Conservation (phyloP, 2,113 vertebrate genomes). For the Calidris pygmaea region DNA sequence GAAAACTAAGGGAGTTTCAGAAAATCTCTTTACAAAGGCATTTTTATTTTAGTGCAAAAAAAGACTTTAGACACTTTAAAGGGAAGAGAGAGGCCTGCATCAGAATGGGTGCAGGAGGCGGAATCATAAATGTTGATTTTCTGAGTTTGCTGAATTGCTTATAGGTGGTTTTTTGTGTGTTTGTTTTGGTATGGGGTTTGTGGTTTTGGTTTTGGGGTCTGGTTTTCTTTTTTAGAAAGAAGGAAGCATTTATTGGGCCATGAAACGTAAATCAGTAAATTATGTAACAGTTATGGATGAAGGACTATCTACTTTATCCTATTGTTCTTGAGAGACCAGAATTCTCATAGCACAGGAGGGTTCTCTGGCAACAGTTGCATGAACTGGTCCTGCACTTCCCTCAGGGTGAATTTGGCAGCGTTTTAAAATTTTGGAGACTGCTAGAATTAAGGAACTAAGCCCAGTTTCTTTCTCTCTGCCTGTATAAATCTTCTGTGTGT, state of each 20-base stretch:
- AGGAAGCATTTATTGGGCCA: not conserved
- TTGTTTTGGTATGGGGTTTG: not conserved
- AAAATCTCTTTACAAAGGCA: not conserved
- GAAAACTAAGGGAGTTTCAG: not conserved
- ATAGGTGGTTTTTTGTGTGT: not conserved
- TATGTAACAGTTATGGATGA: not conserved
- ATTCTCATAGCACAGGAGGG: not conserved
- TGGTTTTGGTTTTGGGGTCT: too few species aligned
- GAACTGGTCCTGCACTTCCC: not conserved
- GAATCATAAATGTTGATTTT: not conserved
- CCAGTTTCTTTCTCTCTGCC: not conserved
- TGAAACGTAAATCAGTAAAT: not conserved
- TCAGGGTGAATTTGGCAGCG: not conserved
- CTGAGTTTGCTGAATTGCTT: not conserved
- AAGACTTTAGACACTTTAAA: not conserved
- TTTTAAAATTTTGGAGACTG: not conserved
- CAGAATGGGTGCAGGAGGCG: not conserved
- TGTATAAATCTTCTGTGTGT: fast-evolving
- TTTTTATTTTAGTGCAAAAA: not conserved
- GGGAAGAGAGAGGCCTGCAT: not conserved
- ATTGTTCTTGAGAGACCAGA: not conserved
- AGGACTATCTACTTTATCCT: not conserved
- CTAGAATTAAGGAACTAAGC: not conserved
- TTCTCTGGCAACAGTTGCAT: not conserved
- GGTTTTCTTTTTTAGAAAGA: not conserved